These are phyloP conservation scores for Pygmarrhopalites habei DNA, from an alignment of 1,140 invertebrate genomes.

Conservation along the genomic window DNA sequence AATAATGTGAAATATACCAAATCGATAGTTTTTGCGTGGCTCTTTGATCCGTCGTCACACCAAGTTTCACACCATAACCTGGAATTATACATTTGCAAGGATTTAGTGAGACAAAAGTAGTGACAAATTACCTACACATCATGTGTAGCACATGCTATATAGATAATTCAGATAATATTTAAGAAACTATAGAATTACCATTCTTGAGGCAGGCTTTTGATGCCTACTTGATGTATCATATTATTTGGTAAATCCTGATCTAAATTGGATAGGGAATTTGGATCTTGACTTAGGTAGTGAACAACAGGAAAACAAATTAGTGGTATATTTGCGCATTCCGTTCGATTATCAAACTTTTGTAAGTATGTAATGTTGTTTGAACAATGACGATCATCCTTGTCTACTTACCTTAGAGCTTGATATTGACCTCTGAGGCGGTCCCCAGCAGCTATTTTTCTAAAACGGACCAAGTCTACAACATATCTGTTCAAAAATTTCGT, in stretches of 20 bases:
- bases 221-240: constrained; percentile 99
- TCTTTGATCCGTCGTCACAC: constrained; percentile 88
- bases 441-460: constrained; percentile 94
- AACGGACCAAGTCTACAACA: constrained; percentile 93
- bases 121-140: too few relatives aligned
- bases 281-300: constrained; percentile 94
- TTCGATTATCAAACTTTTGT: too few relatives aligned
- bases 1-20: constrained; percentile 53
- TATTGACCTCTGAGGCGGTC: constrained; percentile 94
- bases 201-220: constrained; percentile 97
- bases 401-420: too few relatives aligned
- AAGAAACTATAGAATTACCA: constrained; percentile 53
- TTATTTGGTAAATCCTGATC: constrained; percentile 90
- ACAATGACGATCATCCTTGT: too few relatives aligned
- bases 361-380: too few relatives aligned
- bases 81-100: too few relatives aligned
- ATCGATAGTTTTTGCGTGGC: constrained; percentile 96
- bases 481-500: constrained; percentile 47
- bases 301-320: too few relatives aligned
- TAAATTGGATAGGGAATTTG: constrained; percentile 91
- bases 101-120: constrained; percentile 50
- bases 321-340: too few relatives aligned
- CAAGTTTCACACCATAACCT: constrained; percentile 97
- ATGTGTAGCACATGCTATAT: not conserved
- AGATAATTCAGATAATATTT: too few relatives aligned